Evolutionary conservation across 2,797 vertebrate species (phyloP), one percentile per base, ranked within the genome.

Genomic region (Centropyge bicolor): DNA sequence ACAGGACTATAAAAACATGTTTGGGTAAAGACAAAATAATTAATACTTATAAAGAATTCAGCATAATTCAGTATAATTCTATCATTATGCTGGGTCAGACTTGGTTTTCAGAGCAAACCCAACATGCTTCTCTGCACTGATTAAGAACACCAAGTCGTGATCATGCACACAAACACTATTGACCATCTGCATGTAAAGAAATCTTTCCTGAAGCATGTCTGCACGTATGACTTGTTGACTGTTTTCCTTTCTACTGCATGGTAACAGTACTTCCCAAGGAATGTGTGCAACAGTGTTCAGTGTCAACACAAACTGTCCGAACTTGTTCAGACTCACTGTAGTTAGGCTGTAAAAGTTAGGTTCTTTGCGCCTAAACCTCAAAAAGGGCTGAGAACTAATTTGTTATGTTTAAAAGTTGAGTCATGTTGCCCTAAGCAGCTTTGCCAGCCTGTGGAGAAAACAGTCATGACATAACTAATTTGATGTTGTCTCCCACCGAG

Each of bases 271-370:
- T 64, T 76, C 80, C 43, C 40, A 27, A 85, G 78, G 89, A 90
- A 93, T 89, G 86, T 48, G 35, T 20, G 51, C 38, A 38, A 40
- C 61, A 46, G 40, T 43, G 45, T 45, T 56, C 17, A 63, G 24
- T 63, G 65, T 73, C 75, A 70, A 35, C 55, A 70, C 56, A 60
- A 75, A 70, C 49, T 90, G 90, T 87, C 72, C 27, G 65, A 81
- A 91, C 93, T 82, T 92, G 92, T 88, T 81, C 77, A 56, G 80
- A 41, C 43, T 56, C 46, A 35, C 14, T 11, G 3, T 11, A 20
- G 40, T 27, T 56, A 19, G 11, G 63, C 20, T 40, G 10, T 2
- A 55, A 48, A 41, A 59, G 2, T 3, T 14, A 80, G 20, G 17
- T 51, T 48, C 41, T 51, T 59, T 51, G 31, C 36, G 20, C 12